Conservation (phyloP, 92 coral and sea anemone genomes). For the Epizoanthus stellaris region DNA sequence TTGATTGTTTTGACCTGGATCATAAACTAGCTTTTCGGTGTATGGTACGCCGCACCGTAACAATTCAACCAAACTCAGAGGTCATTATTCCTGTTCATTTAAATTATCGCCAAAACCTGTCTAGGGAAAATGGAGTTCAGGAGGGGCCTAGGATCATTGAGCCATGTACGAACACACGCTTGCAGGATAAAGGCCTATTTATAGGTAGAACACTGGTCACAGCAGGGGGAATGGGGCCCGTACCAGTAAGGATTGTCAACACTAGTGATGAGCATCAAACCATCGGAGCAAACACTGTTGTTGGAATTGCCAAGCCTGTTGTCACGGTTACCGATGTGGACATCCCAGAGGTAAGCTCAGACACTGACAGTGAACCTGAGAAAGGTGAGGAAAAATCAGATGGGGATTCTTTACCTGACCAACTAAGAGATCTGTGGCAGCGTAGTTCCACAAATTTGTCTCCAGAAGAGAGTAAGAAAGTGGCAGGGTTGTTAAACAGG, state of each 20-base stretch:
- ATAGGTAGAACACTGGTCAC: slow-evolving; percentile 49
- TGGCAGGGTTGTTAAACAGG: slow-evolving; percentile 35
- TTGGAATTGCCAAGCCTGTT: slow-evolving; percentile 65
- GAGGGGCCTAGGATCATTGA: slow-evolving; percentile 32
- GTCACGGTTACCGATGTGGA: slow-evolving; percentile 37
- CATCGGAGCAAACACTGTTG: slow-evolving; percentile 41
- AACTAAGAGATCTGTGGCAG: slow-evolving; percentile 42
- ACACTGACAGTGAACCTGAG: background rate
- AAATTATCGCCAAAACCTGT: slow-evolving; percentile 43
- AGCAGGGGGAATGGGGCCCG: slow-evolving; percentile 30
- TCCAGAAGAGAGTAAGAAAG: slow-evolving; percentile 45
- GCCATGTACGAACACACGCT: slow-evolving; percentile 37
- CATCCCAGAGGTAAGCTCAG: slow-evolving; percentile 30
- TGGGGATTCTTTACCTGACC: slow-evolving; percentile 56
- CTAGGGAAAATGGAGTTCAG: slow-evolving; percentile 1
- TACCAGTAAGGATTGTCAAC: slow-evolving; percentile 48
- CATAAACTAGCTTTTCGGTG: slow-evolving; percentile 56
- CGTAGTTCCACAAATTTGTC: slow-evolving; percentile 42
- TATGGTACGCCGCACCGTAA: slow-evolving; percentile 48
- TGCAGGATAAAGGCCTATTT: slow-evolving; percentile 46
- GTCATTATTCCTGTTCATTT: slow-evolving; percentile 36
- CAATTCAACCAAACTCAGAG: slow-evolving; percentile 55
- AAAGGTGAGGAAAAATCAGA: slow-evolving; percentile 23
- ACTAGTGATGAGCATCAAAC: slow-evolving; percentile 55
- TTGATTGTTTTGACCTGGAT: slow-evolving; percentile 44